These are phyloP conservation scores for Jaculus jaculus DNA, from an alignment of 2,113 vertebrate genomes.

Conservation along the genomic window DNA sequence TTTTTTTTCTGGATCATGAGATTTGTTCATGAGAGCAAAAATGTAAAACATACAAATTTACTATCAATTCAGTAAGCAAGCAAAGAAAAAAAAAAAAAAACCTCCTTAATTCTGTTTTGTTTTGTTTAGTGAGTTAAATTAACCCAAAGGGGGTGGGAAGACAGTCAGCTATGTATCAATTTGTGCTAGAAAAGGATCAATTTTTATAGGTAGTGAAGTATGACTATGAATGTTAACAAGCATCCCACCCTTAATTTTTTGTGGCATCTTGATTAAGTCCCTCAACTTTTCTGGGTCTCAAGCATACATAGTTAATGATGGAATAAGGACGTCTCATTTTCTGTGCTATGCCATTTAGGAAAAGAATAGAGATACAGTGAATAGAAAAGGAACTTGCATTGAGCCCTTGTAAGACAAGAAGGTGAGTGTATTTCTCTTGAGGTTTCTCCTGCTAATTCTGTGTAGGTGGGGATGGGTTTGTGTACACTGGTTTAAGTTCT, in stretches of 20 bases:
- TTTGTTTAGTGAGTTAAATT: slow-evolving; percentile 36
- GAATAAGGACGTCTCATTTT: background rate
- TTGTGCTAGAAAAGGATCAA: slow-evolving; percentile 21
- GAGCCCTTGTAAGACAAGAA: background rate
- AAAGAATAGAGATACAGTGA: background rate
- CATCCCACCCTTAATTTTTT: background rate
- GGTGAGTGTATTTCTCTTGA: background rate
- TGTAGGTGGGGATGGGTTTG: background rate
- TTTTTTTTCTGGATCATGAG: background rate
- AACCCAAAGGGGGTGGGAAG: background rate
- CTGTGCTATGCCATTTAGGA: background rate
- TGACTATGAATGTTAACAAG: background rate
- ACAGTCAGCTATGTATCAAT: slow-evolving; percentile 18
- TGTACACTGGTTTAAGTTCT: background rate
- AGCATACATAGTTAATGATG: background rate
- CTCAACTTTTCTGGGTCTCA: background rate
- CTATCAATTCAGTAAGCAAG: no score
- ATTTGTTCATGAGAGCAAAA: slow-evolving; percentile 34
- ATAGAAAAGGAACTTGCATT: background rate
- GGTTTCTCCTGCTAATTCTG: background rate
- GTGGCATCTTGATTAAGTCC: background rate
- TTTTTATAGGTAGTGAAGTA: background rate
- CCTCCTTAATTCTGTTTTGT: slow-evolving; percentile 24
- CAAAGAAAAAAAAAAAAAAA: no score
- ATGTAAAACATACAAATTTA: slow-evolving; percentile 3